Base-by-base conservation (phyloP, 2,888 invertebrate genomes). In the Platycheirus albimanus region DNA sequence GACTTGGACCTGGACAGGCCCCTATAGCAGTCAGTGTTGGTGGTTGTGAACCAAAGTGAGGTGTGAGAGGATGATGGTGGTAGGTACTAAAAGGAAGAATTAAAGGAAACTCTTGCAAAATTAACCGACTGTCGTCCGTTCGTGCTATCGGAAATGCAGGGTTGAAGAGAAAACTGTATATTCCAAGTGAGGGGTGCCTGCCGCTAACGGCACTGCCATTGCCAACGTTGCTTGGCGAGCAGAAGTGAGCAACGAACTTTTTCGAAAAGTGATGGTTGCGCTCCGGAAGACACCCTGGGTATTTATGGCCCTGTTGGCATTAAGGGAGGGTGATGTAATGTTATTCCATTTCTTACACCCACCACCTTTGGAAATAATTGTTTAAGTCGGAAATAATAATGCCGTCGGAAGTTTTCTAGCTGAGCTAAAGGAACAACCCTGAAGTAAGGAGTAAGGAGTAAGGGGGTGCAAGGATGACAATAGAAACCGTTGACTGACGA, bases 361-460 rank as follows among this genome's bases (percentile, higher is more conserved):
- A 24, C 56, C 45, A 11, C 20, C 56, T 36, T 43, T 33, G 38
- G 67, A 74, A 72, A 83, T 72, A 83, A 83, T 78, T 72, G 83
- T 78, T 78, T 56, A 78, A 83, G 83, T 83, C 83, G 78, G 83
- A 83, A 78, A 78, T 83, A 83, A 83, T 83, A 83, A 78, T 67
- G 81, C 77, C 81, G 71, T 81, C 77, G 77, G 81, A 81, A 77
- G 81, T 81, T 77, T 81, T 76, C 61, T 30, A 43, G 13, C 20
- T 24, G 24, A 19, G 47, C 36, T 38, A 13, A n/a, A 58, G 64
- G 30, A 41, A 41, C 33, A 58, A 58, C 30, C 8, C 30, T n/a
- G 58, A n/a, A 28, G 43, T 19, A 4, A 8, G 47, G n/a, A 3
- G 38, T 5, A 30, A 17, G 58, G 17, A 28, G 43, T 19, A 4